Evolutionary conservation across 1,140 invertebrate genomes (phyloP), one percentile per base, ranked within the genome.

Genomic region (Drosophila ambigua): DNA sequence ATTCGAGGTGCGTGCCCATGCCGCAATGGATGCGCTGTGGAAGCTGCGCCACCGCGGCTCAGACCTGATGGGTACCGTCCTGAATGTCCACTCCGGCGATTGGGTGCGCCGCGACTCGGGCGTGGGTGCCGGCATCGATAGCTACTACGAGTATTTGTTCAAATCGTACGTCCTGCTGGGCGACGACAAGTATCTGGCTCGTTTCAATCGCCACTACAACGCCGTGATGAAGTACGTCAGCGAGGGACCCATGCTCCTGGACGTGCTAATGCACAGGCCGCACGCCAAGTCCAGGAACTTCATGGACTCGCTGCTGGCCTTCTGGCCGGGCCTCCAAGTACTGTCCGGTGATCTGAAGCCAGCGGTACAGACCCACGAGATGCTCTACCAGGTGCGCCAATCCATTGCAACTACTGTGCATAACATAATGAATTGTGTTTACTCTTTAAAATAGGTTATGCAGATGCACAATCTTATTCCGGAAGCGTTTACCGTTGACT

Each of bases 221-320:
- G 98, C 98, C n/a, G 95, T 99, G 45, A 99, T 99, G 98, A 98
- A 99, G 90, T 99, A 99, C 91, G 95, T 99, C 39, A 97, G 96
- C 92, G 96, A 99, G 91, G 98, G 98, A 9, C 98, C 98, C 5
- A 95, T 99, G 93, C 93, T 99, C 78, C 92, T 99, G 43, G 98
- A 99, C 92, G 98, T 99, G n/a, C 97, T 99, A 79, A 99, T 99
- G 98, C 98, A 99, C 92, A 92, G 97, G 84, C 98, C 98, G 2
- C 96, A 97, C 80, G 96, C 97, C n/a, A 98, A 97, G 91, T 97
- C 98, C 0, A 95, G 97, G 68, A 98, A 98, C 92, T 99, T 98
- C 88, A 99, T 99, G 98, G 99, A 99, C 93, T 96, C 98, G 0
- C 92, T 99, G 16, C 93, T 99, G 39, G 98, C 98, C 4, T 99